A percentile compares a stretch with the other conserved stretches of the same genome.
Evolutionary conservation across 2,888 invertebrate species (phyloP).

Genomic region (Punctoribates punctum): DNA sequence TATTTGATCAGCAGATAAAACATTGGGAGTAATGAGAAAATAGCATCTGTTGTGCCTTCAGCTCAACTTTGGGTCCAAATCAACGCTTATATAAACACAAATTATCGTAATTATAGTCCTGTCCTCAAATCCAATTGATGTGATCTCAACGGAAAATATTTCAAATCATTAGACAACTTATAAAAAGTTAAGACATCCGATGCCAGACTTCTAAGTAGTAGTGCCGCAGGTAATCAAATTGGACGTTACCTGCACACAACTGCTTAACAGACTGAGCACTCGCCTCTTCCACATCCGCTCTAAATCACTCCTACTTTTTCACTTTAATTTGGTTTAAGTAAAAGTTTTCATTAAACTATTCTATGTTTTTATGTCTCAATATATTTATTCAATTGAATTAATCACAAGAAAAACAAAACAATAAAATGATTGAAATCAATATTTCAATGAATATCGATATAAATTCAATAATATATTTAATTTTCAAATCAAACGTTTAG

Average conservation of each 20-base stretch:
- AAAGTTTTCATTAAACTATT: too few species aligned
- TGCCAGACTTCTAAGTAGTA: slow-evolving; percentile 48
- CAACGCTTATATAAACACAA: background rate
- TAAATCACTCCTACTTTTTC: background rate
- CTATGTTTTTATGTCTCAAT: background rate
- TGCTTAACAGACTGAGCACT: slow-evolving; percentile 46
- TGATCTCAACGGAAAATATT: background rate
- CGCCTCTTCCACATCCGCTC: background rate
- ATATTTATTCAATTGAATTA: background rate
- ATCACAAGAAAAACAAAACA: background rate
- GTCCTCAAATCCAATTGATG: background rate
- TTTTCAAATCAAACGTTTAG: too few species aligned
- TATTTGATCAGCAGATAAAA: slow-evolving; percentile 20
- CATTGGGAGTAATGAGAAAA: background rate
- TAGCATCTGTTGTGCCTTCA: slow-evolving; percentile 1
- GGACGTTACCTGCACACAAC: slow-evolving; percentile 49
- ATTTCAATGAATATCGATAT: background rate
- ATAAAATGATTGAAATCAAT: background rate
- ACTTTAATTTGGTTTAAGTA: background rate
- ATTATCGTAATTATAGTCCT: background rate
- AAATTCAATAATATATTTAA: too few species aligned
- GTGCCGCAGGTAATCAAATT: slow-evolving; percentile 48
- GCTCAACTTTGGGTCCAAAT: background rate
- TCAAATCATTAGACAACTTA: background rate
- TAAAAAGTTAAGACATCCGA: background rate